phyloP scores from a whole-genome alignment of 2,888 invertebrate genomes.

The Noctua fimbriata region DNA sequence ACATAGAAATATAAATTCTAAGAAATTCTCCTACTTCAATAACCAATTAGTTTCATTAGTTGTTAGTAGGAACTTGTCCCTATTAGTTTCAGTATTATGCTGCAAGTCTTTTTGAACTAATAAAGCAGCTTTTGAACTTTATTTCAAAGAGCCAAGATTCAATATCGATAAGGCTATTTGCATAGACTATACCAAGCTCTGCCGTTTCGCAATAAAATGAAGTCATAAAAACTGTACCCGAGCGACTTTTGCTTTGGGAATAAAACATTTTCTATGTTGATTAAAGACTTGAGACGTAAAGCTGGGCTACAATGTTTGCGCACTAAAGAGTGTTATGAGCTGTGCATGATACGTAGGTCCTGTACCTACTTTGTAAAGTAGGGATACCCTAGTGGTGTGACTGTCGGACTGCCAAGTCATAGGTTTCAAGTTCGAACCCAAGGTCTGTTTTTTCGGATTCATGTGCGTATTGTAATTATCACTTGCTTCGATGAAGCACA shows the following conservation, averaged over 20 bases:
- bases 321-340: not conserved
- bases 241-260: constrained; percentile 49
- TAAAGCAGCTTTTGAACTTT: constrained; percentile 42
- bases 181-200: constrained; percentile 31
- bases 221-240: constrained; percentile 44
- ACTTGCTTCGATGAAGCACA: too few species aligned
- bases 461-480: too few species aligned
- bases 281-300: constrained; percentile 38
- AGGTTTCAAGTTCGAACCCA: too few species aligned
- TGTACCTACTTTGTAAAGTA: not conserved
- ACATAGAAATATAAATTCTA: constrained; percentile 8
- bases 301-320: not conserved
- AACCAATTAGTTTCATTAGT: not conserved
- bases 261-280: constrained; percentile 47
- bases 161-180: constrained; percentile 49
- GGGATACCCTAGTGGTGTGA: too few species aligned
- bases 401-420: too few species aligned
- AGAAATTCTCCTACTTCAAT: constrained; percentile 15
- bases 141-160: constrained; percentile 42
- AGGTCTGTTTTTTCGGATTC: too few species aligned
- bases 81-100: constrained; percentile 19
- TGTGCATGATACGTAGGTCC: not conserved
- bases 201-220: constrained; percentile 55
- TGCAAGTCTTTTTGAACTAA: constrained; percentile 17
- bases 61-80: too few species aligned